These are phyloP conservation scores for Aporophyla lueneburgensis DNA, from an alignment of 2,888 invertebrate species.

Conservation along the genomic window DNA sequence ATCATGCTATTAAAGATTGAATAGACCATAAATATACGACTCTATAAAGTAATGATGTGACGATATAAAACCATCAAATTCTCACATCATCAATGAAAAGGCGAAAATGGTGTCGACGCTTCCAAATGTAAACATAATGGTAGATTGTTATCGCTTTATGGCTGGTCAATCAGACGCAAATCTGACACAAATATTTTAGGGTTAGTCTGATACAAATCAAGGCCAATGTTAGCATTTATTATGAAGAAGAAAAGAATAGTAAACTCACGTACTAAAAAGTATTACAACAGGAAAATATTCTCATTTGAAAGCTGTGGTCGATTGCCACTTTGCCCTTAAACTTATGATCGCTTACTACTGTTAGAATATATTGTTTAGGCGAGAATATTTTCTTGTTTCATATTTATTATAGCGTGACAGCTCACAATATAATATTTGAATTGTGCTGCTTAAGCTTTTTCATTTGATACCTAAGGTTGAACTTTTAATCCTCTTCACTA, in stretches of 20 bases:
- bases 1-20: neutral
- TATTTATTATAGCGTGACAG: too few relatives aligned
- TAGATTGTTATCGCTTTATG: conserved; percentile 38
- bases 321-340: too few relatives aligned
- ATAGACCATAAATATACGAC: neutral
- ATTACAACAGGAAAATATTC: too few relatives aligned
- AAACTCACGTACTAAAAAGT: neutral
- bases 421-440: too few relatives aligned
- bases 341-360: too few relatives aligned
- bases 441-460: too few relatives aligned
- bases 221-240: neutral
- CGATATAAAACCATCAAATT: conserved; percentile 14
- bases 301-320: too few relatives aligned
- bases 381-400: too few relatives aligned
- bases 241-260: neutral
- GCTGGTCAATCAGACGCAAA: conserved; percentile 31
- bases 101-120: neutral
- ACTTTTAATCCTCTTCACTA: too few relatives aligned
- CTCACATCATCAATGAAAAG: neutral
- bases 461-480: too few relatives aligned
- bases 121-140: conserved; percentile 4
- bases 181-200: conserved; percentile 2
- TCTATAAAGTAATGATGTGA: neutral
- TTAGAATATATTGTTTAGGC: too few relatives aligned
- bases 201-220: neutral